These are phyloP conservation scores for Labeo catla DNA, from an alignment of 2,113 vertebrate species.

Conservation along the genomic window DNA sequence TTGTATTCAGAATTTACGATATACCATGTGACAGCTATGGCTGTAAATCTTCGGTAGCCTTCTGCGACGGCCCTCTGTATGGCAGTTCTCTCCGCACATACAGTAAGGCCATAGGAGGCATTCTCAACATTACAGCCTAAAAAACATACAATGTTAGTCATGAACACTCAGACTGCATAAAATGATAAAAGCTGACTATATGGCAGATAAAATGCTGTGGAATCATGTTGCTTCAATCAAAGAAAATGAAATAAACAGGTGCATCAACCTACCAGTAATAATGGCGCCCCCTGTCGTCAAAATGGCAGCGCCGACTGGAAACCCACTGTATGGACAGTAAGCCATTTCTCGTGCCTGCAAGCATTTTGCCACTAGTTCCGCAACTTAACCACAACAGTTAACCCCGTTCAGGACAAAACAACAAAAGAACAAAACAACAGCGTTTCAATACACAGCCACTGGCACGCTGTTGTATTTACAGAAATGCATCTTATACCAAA, in stretches of 20 bases:
- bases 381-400: slow-evolving; percentile 58
- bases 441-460: background rate
- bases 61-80: slow-evolving; percentile 88
- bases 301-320: slow-evolving; percentile 88
- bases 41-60: slow-evolving; percentile 83
- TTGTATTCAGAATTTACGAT: background rate
- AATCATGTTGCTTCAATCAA: background rate
- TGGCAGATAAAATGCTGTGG: background rate
- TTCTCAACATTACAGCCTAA: slow-evolving; percentile 97
- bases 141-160: background rate
- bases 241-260: background rate
- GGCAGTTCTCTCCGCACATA: slow-evolving; percentile 87
- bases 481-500: background rate
- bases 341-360: slow-evolving; percentile 81
- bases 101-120: slow-evolving; percentile 79
- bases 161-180: slow-evolving; percentile 22
- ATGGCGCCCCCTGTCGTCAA: slow-evolving; percentile 83
- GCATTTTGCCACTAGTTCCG: slow-evolving; percentile 78
- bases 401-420: background rate
- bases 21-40: slow-evolving; percentile 89
- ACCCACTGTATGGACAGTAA: slow-evolving; percentile 91
- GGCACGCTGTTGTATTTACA: background rate
- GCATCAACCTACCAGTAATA: slow-evolving; percentile 80
- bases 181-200: background rate
- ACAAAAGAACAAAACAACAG: background rate